Conservation (phyloP, 2,797 vertebrate species). For the Bucorvus abyssinicus region DNA sequence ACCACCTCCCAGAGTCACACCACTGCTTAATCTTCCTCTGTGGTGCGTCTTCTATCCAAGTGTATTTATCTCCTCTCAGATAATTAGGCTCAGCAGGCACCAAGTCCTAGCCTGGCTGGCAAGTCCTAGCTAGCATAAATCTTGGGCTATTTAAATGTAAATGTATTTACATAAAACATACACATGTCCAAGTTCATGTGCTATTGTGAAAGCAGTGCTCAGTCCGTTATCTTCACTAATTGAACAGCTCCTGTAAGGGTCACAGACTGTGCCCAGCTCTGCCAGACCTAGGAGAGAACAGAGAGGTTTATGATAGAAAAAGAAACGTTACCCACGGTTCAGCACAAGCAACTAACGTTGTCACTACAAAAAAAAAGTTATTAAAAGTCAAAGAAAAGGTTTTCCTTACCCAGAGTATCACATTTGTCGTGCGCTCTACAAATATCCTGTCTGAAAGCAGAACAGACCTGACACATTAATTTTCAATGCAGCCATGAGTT, state of each 20-base stretch:
- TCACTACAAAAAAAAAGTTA: background rate
- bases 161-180: conserved; percentile 79
- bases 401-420: conserved; percentile 91
- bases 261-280: conserved; percentile 96
- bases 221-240: conserved; percentile 97
- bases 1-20: background rate
- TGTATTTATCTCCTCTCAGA: background rate
- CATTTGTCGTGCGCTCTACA: conserved; percentile 98
- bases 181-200: conserved; percentile 98
- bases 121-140: background rate
- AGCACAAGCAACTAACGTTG: conserved; percentile 14
- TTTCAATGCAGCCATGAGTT: conserved; percentile 13
- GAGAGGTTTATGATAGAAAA: conserved; percentile 28
- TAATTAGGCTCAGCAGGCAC: background rate
- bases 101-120: background rate
- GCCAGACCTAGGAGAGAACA: conserved; percentile 85
- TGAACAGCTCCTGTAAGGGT: conserved; percentile 96
- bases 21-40: background rate
- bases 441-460: conserved; percentile 93
- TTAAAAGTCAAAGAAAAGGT: background rate
- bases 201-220: conserved; percentile 97
- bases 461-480: conserved; percentile 69
- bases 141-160: conserved; percentile 20
- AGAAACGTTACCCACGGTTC: background rate
- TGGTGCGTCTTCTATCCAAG: background rate